A percentile compares a stretch with the other conserved stretches of the same genome.
Conservation (phyloP, 2,797 vertebrate genomes). For the Onychomys arenicola region DNA sequence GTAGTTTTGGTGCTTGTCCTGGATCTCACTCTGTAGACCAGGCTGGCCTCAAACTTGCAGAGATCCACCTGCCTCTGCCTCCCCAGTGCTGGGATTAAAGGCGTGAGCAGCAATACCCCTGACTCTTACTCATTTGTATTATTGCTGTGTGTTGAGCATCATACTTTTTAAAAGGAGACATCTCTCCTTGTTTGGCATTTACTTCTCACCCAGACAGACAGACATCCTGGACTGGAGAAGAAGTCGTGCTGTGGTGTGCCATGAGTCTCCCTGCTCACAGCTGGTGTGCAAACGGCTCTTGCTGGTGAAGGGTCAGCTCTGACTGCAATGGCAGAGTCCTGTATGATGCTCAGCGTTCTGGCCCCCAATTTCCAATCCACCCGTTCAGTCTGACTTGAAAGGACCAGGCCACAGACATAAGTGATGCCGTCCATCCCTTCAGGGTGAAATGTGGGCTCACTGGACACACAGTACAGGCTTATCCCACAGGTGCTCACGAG, state of each 20-base stretch:
- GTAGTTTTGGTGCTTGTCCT: too few relatives aligned
- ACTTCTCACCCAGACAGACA: not conserved
- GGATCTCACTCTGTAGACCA: too few relatives aligned
- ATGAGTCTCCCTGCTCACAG: conserved; percentile 67
- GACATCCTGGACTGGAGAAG: conserved; percentile 65
- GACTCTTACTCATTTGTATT: not conserved
- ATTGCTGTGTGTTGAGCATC: not conserved
- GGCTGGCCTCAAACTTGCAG: too few relatives aligned
- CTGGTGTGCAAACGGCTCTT: conserved; percentile 67
- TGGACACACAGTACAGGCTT: conserved; percentile 57
- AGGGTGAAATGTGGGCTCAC: conserved; percentile 4
- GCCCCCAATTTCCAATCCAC: not conserved
- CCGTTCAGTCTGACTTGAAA: conserved; percentile 73
- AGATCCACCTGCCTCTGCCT: too few relatives aligned
- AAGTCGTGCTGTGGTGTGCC: not conserved
- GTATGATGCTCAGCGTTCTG: not conserved
- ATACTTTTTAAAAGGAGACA: not conserved
- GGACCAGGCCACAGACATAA: conserved; percentile 67
- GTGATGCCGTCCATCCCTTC: conserved; percentile 72
- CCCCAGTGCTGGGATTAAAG: too few relatives aligned
- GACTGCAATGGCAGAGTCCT: conserved; percentile 51
- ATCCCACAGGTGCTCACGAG: conserved; percentile 79
- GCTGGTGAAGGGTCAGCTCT: conserved; percentile 72
- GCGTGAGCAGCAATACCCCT: not conserved
- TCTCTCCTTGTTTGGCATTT: not conserved